phyloP scores from a whole-genome alignment of 2,797 vertebrate species.

The Lepilemur ruficaudatus region DNA sequence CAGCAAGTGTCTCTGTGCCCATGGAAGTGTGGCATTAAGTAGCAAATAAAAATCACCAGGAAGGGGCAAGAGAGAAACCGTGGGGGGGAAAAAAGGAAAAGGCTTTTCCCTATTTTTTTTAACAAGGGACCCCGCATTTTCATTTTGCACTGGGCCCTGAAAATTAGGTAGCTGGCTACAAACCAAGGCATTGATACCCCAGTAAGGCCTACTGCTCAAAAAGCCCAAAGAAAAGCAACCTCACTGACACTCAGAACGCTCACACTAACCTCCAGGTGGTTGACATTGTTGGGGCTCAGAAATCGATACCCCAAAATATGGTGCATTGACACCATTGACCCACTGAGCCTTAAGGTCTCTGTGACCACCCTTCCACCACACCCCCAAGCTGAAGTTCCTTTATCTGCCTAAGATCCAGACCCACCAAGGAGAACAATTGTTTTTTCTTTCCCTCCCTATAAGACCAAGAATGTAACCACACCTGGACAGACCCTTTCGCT shows the following conservation, averaged over 20 bases:
- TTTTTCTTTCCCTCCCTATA: neutral
- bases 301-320: neutral
- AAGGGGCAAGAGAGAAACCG: neutral
- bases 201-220: neutral
- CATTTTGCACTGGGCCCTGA: neutral
- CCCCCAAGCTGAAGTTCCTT: neutral
- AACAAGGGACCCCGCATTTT: neutral
- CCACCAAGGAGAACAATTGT: neutral
- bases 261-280: neutral
- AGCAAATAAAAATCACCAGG: neutral
- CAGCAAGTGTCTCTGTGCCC: neutral
- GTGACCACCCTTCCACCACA: neutral
- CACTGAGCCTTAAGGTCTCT: neutral
- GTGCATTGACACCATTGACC: neutral
- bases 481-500: neutral
- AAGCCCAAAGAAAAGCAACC: neutral
- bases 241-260: too few relatives aligned
- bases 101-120: neutral
- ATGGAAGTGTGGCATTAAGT: neutral
- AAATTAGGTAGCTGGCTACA: neutral
- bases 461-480: neutral
- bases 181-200: neutral
- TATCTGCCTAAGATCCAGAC: neutral
- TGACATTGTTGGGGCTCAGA: neutral
- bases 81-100: neutral